Base-by-base conservation (phyloP, 1,140 invertebrate species). In the Ceratina calcarata region DNA sequence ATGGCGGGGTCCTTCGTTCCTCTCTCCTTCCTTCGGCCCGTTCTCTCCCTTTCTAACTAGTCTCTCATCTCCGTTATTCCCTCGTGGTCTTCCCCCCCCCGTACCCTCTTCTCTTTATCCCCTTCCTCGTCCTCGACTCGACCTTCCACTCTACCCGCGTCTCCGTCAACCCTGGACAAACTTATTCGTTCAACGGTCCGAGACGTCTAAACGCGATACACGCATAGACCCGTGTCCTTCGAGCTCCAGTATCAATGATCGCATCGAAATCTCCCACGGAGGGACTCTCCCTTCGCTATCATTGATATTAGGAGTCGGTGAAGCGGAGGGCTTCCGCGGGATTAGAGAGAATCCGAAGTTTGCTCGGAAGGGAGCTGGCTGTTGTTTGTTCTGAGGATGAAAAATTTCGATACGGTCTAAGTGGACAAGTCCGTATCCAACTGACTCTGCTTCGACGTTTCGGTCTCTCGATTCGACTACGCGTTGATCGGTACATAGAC, bases 1-100 rank as follows among this genome's bases (percentile, higher is more conserved):
- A 93, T 92, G 92, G 92, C 91, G 91, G 92, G 89, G 37, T 45
- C 37, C 91, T 91, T 91, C 89, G 87, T 90, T 89, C 89, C 87
- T 90, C 90, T 88, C 89, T 85, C 88, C 88, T 80, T 86, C 85
- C 83, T 78, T 78, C 80, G 83, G 71, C 81, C 81, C 68, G 77
- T 83, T 73, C 77, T 78, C 73, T 79, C 62, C 83, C 83, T 79
- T 86, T 82, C 62, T 65, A 57, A 60, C 45, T 77, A 69, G 69
- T 71, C 71, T 61, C 70, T 69, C 27, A 37, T 69, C 74, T 74
- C 73, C 72, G 67, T 55, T 85, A 79, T 67, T 79, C 83, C 83
- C 83, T 74, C 82, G 82, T 84, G 82, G 70, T 80, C 81, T 80
- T 80, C 85, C 85, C 75, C 77, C 80, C 83, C 78, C 69, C 72